Conservation (phyloP, 2,797 vertebrate species). For the Dipus sagitta region DNA sequence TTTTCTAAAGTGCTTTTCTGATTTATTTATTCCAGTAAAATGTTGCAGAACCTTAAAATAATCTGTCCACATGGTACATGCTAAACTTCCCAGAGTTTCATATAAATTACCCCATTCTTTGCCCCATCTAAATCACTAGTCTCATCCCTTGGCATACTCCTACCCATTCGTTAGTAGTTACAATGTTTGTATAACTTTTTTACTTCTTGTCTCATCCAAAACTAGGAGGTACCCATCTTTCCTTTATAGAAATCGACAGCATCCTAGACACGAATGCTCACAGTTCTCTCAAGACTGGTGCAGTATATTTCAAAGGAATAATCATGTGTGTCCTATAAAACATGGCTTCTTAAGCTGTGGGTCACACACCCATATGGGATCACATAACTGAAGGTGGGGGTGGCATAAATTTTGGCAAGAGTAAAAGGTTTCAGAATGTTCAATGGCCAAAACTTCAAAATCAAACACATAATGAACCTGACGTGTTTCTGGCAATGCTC, state of each 20-base stretch:
- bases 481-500: neutral
- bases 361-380: neutral
- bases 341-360: neutral
- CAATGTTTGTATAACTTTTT: neutral
- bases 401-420: neutral
- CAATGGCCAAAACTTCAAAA: neutral
- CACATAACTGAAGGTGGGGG: neutral
- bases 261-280: neutral
- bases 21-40: neutral
- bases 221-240: neutral
- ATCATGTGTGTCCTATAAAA: constrained; percentile 20
- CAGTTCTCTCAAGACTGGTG: neutral
- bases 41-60: constrained; percentile 25
- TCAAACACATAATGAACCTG: neutral
- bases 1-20: neutral
- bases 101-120: neutral
- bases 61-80: neutral
- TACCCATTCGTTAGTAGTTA: neutral
- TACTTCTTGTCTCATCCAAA: neutral
- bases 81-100: neutral
- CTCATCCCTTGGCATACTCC: neutral
- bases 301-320: neutral
- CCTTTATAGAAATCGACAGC: neutral
- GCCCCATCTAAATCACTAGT: neutral
- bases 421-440: neutral